Evolutionary conservation across 2,797 vertebrate genomes (phyloP), one percentile per base, ranked within the genome.

Genomic region (Nyctalus aviator): DNA sequence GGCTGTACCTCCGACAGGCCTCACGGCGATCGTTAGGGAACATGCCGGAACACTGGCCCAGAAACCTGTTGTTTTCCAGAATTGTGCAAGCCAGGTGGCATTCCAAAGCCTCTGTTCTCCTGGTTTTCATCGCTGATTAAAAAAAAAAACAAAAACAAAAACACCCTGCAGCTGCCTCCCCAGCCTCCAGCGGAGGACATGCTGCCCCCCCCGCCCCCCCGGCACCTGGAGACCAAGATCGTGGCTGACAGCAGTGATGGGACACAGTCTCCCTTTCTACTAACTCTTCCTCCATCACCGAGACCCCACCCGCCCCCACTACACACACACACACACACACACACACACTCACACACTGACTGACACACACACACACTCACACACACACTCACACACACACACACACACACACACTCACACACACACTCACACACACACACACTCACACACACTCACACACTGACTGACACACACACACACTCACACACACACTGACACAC

Each of bases 11-110:
- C 30, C 27, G 3, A 64, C 62, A 27, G 2, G 11, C 57, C 57
- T 27, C 57, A 12, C 11, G 27, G 59, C 18, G 64, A 83, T 41
- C 68, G n/a, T 66, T 37, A 41, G 94, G 46, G 35, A 72, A 64
- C 27, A 14, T 32, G 84, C 32, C 46, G 44, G 68, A 83, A 84
- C 48, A 62, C 27, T 2, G 27, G 44, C n/a, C 77, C 84, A 55
- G 53, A 87, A 86, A 41, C n/a, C 7, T 68, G 57, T n/a, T 23
- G 41, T 46, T 92, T 96, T 84, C 59, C 62, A 84, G 77, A 87
- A 82, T 77, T 68, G 46, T 50, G 76, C 84, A 93, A 81, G 55
- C 59, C 10, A 9, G 27, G 14, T 44, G 9, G n/a, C 83, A 66
- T 88, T 85, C 64, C 37, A 66, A 66, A 88, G 32, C 32, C 23